Percentiles rank a stretch among this genome's conserved stretches.
phyloP scores from a whole-genome alignment of 23 tunicate genomes.

The Oikopleura vanhoeffeni region DNA sequence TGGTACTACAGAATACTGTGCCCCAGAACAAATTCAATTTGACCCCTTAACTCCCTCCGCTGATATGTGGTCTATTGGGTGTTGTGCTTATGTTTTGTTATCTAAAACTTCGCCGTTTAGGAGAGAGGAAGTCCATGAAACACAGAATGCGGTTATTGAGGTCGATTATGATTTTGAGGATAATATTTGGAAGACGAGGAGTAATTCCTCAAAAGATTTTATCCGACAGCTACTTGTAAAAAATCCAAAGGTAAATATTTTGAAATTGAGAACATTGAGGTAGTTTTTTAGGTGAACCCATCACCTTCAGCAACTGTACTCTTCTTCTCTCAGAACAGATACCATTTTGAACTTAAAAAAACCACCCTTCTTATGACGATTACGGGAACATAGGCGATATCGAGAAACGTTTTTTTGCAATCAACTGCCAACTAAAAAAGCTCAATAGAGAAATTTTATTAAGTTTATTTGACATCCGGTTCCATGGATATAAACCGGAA shows the following conservation, averaged over 20 bases:
- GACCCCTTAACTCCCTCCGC: slow-evolving; percentile 8
- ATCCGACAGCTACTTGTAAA: neutral
- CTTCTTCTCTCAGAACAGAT: no score
- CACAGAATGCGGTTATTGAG: slow-evolving; percentile 8
- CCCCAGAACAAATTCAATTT: slow-evolving; percentile 57
- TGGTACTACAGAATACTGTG: slow-evolving; percentile 85
- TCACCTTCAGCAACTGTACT: no score
- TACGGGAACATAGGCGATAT: no score
- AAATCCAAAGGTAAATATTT: slow-evolving; percentile 3
- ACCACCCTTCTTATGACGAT: no score
- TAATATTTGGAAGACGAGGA: neutral
- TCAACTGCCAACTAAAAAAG: no score
- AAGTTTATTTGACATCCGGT: no score
- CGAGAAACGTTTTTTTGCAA: no score
- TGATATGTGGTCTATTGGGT: slow-evolving; percentile 86
- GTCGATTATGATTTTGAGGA: neutral
- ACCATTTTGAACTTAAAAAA: no score
- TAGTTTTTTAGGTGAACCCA: no score
- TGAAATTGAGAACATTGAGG: no score
- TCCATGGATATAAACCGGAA: no score
- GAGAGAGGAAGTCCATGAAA: neutral
- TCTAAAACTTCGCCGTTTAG: neutral
- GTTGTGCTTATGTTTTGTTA: neutral
- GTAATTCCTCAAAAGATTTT: neutral
- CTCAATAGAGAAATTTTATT: no score